Evolutionary conservation across 2,888 invertebrate species (phyloP).

Genomic region (Cheilosia urbana): DNA sequence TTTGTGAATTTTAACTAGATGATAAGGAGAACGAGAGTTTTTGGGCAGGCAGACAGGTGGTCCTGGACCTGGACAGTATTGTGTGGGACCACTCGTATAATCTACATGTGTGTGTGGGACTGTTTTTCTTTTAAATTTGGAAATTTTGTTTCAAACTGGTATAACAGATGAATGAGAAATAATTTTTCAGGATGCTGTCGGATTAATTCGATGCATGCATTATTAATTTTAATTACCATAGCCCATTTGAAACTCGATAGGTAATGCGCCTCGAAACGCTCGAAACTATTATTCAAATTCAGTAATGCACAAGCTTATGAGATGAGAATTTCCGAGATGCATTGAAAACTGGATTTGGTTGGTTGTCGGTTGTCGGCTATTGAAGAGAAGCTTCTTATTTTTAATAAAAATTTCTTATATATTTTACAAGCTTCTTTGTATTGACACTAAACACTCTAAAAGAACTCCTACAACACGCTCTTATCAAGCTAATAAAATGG

Average conservation of each 20-base stretch:
- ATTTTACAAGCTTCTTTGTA: too few species aligned
- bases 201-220: conserved; percentile 1
- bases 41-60: conserved; percentile 11
- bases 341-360: too few species aligned
- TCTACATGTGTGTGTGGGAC: not conserved
- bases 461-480: too few species aligned
- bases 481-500: too few species aligned
- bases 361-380: too few species aligned
- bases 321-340: not conserved
- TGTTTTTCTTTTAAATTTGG: too few species aligned
- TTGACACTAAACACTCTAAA: too few species aligned
- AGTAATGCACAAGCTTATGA: not conserved
- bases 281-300: not conserved
- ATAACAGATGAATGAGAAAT: not conserved
- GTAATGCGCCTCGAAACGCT: not conserved
- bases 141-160: not conserved
- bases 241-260: not conserved
- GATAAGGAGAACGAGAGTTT: not conserved
- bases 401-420: too few species aligned
- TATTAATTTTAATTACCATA: conserved; percentile 9
- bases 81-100: not conserved
- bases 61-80: not conserved
- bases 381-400: too few species aligned
- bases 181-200: not conserved
- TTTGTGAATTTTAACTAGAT: conserved; percentile 66